Evolutionary conservation across 2,888 invertebrate genomes (phyloP).

Genomic region (Amphipoea lucens): DNA sequence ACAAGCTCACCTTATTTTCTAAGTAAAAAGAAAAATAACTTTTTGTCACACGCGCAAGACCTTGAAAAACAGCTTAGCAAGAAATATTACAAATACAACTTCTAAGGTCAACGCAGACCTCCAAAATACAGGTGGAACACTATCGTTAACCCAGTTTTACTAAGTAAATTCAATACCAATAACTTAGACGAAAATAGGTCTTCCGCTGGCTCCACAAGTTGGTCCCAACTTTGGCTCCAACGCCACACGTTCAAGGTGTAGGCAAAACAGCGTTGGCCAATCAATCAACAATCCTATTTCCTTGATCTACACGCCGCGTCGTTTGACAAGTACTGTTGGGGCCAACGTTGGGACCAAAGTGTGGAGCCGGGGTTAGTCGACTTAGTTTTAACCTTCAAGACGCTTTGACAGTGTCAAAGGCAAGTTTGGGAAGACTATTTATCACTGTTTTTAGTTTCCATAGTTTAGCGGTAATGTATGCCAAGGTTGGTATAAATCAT

Average conservation of each 20-base stretch:
- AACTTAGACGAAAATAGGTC: constrained; percentile 45
- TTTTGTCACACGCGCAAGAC: constrained; percentile 4
- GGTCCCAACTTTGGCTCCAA: constrained; percentile 8
- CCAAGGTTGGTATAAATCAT: constrained; percentile 73
- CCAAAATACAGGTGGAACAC: constrained; percentile 55
- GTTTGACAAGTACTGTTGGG: background rate
- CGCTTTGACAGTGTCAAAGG: constrained; percentile 55
- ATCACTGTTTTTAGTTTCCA: constrained; percentile 57
- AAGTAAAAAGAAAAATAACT: constrained; percentile 16
- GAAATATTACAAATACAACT: constrained; percentile 63
- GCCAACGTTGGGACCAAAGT: constrained; percentile 12
- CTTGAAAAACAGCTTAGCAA: constrained; percentile 40
- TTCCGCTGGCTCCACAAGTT: constrained; percentile 5
- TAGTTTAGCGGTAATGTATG: constrained; percentile 69
- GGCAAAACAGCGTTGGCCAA: background rate
- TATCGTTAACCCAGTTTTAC: constrained; percentile 54
- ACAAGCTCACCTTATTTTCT: constrained; percentile 2
- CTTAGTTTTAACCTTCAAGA: constrained; percentile 37
- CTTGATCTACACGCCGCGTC: background rate
- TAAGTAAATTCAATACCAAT: constrained; percentile 43
- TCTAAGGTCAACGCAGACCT: constrained; percentile 36
- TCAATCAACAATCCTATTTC: background rate
- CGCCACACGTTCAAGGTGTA: background rate
- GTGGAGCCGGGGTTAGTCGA: background rate
- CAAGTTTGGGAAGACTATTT: constrained; percentile 55